Base-by-base conservation (phyloP, 64 coral and sea anemone species). In the Porites australiensis region DNA sequence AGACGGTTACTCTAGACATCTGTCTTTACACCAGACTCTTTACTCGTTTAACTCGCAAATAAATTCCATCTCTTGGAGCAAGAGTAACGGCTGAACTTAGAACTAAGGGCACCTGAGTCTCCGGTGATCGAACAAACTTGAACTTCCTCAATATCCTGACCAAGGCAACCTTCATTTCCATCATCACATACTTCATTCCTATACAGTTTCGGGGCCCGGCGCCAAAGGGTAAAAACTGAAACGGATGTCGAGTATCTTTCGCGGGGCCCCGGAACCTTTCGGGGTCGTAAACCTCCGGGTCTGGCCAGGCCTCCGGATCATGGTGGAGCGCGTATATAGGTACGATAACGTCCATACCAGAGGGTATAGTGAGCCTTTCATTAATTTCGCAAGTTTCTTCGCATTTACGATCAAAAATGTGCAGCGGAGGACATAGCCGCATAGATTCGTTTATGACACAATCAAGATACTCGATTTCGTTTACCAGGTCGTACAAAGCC, bases 121-220 rank as follows among this genome's bases (percentile, higher is more conserved):
- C 83, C 6, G 83, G 83, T 14, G 83, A 49, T 68, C 52, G 64
- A 6, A 87, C 83, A 57, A 87, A 87, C 23, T 72, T 71, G 51
- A 87, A 87, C 51, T 57, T 68, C 37, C 83, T 87, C 16, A 87
- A 87, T 37, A 87, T 68, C 19, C 53, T 87, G 48, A 87, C 66
- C 64, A 87, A 58, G 47, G 83, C 70, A 19, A 87, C 64, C 10
- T 69, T 71, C 8, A 87, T 68, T 12, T 87, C 83, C 66, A 72
- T 72, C 83, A 87, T 23, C 8, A 60, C 83, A 51, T 70, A 87
- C 18, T 72, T 52, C 64, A 87, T 70, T 21, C 64, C 83, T 3
- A 87, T 87, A 67, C 83, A 87, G 18, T 87, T 68, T n/a, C 83
- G 63, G 52, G 83, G 83, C 12, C 83, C 83, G 15, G 83, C 83